Evolutionary conservation across 2,113 vertebrate species (phyloP), one percentile per base, ranked within the genome.

Genomic region (Myotis lucifugus): DNA sequence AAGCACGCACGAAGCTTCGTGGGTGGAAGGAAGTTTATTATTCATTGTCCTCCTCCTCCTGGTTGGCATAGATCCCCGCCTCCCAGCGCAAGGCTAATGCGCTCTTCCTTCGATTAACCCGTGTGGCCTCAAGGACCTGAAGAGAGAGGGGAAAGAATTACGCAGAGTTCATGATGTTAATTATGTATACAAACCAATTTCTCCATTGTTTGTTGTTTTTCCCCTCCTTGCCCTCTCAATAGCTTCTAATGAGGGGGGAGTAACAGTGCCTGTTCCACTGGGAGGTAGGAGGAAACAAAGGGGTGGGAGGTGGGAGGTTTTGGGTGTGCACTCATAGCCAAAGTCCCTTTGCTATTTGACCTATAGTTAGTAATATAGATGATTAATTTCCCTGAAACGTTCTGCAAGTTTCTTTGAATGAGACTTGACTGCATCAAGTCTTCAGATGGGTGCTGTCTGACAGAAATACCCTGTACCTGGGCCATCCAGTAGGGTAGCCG

Each of bases 91-190:
- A 95, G 0, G 99, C 99, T 98, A 99, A 99, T 27, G 99, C 99
- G 8, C 99, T 99, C 98, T 99, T 99, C 84, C 99, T 99, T 95
- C 99, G 98, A 88, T 99, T 99, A 79, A 99, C 99, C 32, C 99
- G 98, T 5, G 99, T 99, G 0, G 99, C 99, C 97, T 99, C 99
- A 3, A 99, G 98, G 95, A 99, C 99, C 99, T 99, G 98, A 59
- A 90, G 73, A 87, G 48, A 97, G 69, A 88, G 84, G 88, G 6
- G 92, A 11, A 97, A 93, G 83, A 72, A 61, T 87, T 84, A 95
- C 0, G 6, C 56, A n/a, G 64, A 52, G 37, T 61, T 72, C 90
- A 76, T 17, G 21, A 54, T 54, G 37, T 61, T 37, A 40, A 40
- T 17, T 32, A 50, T 3, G 15, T 10, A 81, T 12, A 84, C 52